A percentile compares a stretch with the other conserved stretches of the same genome.
phyloP scores from a whole-genome alignment of 2,888 invertebrate genomes.

The Thumatha senex region DNA sequence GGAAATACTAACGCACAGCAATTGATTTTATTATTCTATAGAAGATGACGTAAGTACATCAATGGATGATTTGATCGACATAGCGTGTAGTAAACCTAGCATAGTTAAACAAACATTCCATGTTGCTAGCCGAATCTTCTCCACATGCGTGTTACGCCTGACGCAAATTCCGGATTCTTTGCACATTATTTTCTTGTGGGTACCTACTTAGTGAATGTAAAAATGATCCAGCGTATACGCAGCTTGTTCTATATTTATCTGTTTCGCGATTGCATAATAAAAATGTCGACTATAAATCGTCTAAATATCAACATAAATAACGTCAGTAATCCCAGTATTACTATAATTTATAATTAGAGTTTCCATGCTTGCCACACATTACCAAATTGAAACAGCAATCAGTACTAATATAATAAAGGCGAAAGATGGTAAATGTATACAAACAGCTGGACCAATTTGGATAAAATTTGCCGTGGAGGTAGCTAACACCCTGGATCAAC shows the following conservation, averaged over 20 bases:
- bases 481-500: too few species aligned
- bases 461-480: too few species aligned
- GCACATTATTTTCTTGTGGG: conserved; percentile 17
- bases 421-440: too few species aligned
- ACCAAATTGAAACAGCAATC: too few species aligned
- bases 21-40: too few species aligned
- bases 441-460: too few species aligned
- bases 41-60: conserved; percentile 1
- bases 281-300: not conserved
- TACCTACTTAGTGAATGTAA: conserved; percentile 12
- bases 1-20: too few species aligned
- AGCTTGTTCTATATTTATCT: conserved; percentile 12
- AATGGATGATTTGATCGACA: conserved; percentile 34
- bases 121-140: conserved; percentile 25
- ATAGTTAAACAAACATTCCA: conserved; percentile 34
- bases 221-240: conserved; percentile 6
- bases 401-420: too few species aligned
- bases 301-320: not conserved
- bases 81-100: conserved; percentile 22
- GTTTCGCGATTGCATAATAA: conserved; percentile 8
- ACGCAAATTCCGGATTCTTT: conserved; percentile 23
- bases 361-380: too few species aligned
- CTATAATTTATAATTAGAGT: not conserved
- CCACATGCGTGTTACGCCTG: conserved; percentile 15
- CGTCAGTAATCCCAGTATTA: not conserved